Percentiles rank a stretch among this genome's conserved stretches.
phyloP scores from a whole-genome alignment of 2,113 vertebrate genomes.

The Balaenoptera acutorostrata region DNA sequence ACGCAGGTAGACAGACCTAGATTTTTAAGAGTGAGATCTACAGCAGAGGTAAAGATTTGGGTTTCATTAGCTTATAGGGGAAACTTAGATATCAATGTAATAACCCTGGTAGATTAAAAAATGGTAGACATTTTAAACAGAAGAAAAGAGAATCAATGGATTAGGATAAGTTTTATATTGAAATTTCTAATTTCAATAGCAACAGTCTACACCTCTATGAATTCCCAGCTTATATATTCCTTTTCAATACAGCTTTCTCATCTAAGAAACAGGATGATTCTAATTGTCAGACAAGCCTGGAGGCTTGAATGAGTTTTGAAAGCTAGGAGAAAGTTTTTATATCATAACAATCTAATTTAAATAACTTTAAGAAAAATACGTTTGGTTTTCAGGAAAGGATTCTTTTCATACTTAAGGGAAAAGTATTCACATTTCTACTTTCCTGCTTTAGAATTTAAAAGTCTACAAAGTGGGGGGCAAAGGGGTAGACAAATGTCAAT shows the following conservation, averaged over 20 bases:
- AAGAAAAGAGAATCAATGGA: neutral
- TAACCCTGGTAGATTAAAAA: neutral
- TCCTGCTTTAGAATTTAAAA: constrained; percentile 23
- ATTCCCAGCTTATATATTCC: neutral
- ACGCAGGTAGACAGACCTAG: neutral
- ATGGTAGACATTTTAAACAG: neutral
- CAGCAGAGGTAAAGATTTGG: neutral
- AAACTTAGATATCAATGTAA: neutral
- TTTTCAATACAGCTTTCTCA: constrained; percentile 27
- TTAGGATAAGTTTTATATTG: neutral
- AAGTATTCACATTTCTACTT: neutral
- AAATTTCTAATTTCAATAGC: constrained; percentile 9
- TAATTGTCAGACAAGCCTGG: neutral
- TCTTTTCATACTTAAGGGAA: neutral
- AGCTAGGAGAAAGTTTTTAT: neutral
- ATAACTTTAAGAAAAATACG: constrained; percentile 23
- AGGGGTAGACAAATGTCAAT: neutral
- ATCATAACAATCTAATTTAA: neutral
- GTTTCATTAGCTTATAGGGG: neutral
- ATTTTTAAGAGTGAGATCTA: neutral
- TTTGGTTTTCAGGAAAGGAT: neutral
- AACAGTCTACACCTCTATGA: neutral
- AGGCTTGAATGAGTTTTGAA: neutral
- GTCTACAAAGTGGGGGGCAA: neutral
- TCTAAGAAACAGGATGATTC: neutral